Conservation (phyloP, 92 coral and sea anemone genomes). For the Porites divaricata region DNA sequence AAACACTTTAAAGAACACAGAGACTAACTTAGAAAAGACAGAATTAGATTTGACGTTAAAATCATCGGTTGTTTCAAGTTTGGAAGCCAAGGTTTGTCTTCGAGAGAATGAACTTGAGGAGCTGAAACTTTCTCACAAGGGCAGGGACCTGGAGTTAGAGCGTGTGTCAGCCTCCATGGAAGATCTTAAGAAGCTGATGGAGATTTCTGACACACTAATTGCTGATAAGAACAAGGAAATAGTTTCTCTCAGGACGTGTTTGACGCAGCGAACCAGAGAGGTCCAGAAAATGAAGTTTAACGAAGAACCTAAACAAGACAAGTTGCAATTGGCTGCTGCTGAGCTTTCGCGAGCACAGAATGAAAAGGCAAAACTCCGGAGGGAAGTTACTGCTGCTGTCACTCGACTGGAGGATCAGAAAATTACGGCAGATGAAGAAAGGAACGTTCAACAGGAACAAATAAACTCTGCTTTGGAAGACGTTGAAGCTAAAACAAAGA, state of each 20-base stretch:
- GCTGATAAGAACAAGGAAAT: constrained; percentile 1
- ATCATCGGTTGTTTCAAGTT: constrained; percentile 5
- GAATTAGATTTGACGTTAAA: background rate
- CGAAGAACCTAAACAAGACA: constrained; percentile 3
- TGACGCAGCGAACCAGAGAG: background rate
- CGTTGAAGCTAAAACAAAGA: background rate
- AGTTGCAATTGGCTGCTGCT: background rate
- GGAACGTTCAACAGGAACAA: constrained; percentile 4
- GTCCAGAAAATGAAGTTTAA: background rate
- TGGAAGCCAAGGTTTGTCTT: constrained; percentile 7
- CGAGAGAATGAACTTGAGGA: constrained; percentile 1
- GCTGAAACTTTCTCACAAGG: background rate
- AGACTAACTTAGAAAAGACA: background rate
- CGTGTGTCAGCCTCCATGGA: background rate
- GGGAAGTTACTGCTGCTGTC: background rate
- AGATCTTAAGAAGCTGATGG: background rate
- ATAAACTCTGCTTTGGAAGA: constrained; percentile 2
- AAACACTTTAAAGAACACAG: background rate
- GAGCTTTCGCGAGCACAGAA: constrained; percentile 3
- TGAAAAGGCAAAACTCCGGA: background rate
- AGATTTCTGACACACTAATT: constrained; percentile 14
- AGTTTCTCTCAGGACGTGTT: background rate
- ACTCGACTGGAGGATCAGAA: constrained; percentile 2
- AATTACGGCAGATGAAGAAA: background rate
- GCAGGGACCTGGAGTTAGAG: background rate